Percentiles rank a stretch among this genome's conserved stretches.
phyloP scores from a whole-genome alignment of 2,888 invertebrate species.

The Pammene fasciana region DNA sequence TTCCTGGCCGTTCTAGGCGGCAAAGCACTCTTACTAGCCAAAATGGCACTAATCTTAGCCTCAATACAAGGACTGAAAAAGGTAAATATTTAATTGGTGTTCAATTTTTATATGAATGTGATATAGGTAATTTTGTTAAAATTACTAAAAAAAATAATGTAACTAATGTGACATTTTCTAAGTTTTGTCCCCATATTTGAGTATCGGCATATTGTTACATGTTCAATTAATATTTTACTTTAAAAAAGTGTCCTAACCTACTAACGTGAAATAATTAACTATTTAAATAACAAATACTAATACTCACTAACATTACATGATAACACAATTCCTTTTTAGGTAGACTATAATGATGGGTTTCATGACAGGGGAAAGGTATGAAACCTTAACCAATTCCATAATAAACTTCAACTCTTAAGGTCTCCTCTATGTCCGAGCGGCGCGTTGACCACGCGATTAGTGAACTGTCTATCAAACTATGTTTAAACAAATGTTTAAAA shows the following conservation, averaged over 20 bases:
- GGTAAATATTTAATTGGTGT: constrained; percentile 66
- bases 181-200: no score
- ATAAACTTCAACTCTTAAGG: constrained; percentile 46
- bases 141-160: not conserved
- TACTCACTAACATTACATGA: constrained; percentile 49
- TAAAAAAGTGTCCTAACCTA: constrained; percentile 14
- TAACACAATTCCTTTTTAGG: constrained; percentile 74
- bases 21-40: constrained; percentile 90
- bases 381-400: constrained; percentile 47
- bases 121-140: not conserved
- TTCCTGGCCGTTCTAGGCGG: constrained; percentile 92
- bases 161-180: not conserved
- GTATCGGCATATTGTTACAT: not conserved
- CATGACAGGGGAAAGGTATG: constrained; percentile 78
- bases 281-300: constrained; percentile 3
- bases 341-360: constrained; percentile 75
- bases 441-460: no score
- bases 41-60: constrained; percentile 90
- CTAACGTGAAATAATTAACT: constrained; percentile 13
- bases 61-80: constrained; percentile 92
- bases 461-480: no score
- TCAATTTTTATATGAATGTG: not conserved
- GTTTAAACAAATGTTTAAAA: no score
- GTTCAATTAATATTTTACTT: not conserved
- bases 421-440: not conserved